Conservation (phyloP, 1,140 invertebrate genomes). For the Himalopsyche phryganea region DNA sequence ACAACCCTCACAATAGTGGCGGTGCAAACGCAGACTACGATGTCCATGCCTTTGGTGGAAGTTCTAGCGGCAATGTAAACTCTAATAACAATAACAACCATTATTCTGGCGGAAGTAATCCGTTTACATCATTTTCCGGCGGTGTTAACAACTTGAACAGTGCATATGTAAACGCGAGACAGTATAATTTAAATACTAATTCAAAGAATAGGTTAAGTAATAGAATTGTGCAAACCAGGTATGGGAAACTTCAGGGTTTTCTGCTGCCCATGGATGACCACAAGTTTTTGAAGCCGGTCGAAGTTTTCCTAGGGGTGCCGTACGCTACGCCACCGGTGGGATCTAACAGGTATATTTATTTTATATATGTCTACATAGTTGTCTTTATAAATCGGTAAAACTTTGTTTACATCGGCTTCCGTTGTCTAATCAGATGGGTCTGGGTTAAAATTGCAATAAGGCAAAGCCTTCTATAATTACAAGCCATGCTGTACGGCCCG, state of each 20-base stretch:
- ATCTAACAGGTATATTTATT: slow-evolving; percentile 61
- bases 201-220: slow-evolving; percentile 61
- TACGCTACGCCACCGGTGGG: slow-evolving; percentile 91
- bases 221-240: slow-evolving; percentile 75
- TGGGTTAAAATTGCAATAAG: too few species aligned
- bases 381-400: too few species aligned
- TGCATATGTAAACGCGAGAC: slow-evolving; percentile 30
- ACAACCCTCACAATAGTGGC: slow-evolving; percentile 13
- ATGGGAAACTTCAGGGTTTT: slow-evolving; percentile 77
- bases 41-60: slow-evolving; percentile 7
- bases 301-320: slow-evolving; percentile 91
- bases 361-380: too few species aligned
- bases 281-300: slow-evolving; percentile 68
- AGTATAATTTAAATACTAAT: slow-evolving; percentile 38
- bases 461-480: too few species aligned
- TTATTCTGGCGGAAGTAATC: background rate
- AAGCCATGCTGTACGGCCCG: too few species aligned
- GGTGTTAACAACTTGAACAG: slow-evolving; percentile 27
- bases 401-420: too few species aligned
- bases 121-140: slow-evolving; percentile 10
- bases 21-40: slow-evolving; percentile 24
- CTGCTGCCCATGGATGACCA: slow-evolving; percentile 70
- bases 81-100: background rate
- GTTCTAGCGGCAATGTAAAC: slow-evolving; percentile 1
- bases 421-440: too few species aligned